Evolutionary conservation across 92 coral and sea anemone genomes (phyloP), one percentile per base, ranked within the genome.

Genomic region (Plumapathes pennacea): DNA sequence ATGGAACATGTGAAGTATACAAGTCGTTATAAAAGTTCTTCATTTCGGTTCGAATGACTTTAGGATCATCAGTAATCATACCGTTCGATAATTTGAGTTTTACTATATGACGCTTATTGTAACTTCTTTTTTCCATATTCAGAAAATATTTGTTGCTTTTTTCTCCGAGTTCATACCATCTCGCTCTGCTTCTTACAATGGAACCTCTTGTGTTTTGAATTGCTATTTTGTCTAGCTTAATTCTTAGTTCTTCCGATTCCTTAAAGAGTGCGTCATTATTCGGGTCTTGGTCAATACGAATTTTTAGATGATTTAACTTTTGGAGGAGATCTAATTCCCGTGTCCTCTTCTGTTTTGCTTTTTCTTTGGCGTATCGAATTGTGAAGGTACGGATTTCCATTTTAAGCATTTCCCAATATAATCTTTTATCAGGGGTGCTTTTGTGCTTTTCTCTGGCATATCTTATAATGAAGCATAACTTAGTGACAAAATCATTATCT

Each of bases 161-260:
- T 34, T 67, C 76, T 11, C 70, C 56, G 9, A 25, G 36, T 46
- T 69, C 57, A 24, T 46, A 69, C 66, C 66, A 43, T 8, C 65
- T n/a, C n/a, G n/a, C 19, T 24, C 63, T 18, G 74, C 74, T 67
- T 17, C 53, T 23, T 10, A 54, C 39, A 29, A 68, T 68, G 33
- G 76, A 25, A 39, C 48, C 50, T 55, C 36, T 68, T 18, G 66
- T 68, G 43, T 68, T 44, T 38, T 56, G 59, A 13, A 8, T 43
- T 13, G 67, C 57, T 25, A 69, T 57, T 47, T 47, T 38, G 27
- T 46, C 66, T 17, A 57, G 50, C 38, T 69, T 50, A 31, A 54
- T 47, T 58, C 48, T 69, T 34, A 56, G 20, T 25, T 4, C 38
- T 50, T 21, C 18, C 25, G 59, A 20, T 38, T 64, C 46, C 15